These are phyloP conservation scores for Corvus moneduloides DNA, from an alignment of 2,113 vertebrate genomes.

Conservation along the genomic window DNA sequence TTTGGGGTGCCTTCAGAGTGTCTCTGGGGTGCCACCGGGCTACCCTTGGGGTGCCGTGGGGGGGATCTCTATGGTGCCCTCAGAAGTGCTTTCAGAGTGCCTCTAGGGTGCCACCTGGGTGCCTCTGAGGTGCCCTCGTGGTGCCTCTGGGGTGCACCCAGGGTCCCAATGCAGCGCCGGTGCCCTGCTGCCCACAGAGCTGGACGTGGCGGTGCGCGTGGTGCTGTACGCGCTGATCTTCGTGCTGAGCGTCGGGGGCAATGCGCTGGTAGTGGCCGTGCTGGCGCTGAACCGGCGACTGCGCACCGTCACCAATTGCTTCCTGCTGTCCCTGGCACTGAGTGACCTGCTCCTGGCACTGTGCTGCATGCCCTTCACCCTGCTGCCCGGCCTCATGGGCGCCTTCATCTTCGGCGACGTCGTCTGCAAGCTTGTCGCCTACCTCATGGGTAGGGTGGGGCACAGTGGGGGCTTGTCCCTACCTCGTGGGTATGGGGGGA, in stretches of 20 bases:
- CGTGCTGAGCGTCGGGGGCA: slow-evolving; percentile 88
- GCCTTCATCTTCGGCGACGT: slow-evolving; percentile 92
- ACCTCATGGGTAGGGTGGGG: slow-evolving; percentile 88
- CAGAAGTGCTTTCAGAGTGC: not conserved
- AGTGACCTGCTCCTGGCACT: slow-evolving; percentile 93
- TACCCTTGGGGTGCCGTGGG: not conserved
- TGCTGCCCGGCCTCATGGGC: slow-evolving; percentile 90
- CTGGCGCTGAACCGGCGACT: slow-evolving; percentile 88
- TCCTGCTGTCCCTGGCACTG: slow-evolving; percentile 91
- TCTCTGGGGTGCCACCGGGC: not conserved
- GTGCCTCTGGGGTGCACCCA: not conserved
- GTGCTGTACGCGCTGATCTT: slow-evolving; percentile 89
- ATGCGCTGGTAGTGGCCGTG: slow-evolving; percentile 88
- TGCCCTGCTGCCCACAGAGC: slow-evolving; percentile 63
- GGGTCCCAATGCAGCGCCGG: not conserved
- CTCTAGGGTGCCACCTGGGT: not conserved
- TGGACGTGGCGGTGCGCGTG: slow-evolving; percentile 81
- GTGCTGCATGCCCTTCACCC: slow-evolving; percentile 95
- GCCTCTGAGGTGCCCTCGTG: accelerated
- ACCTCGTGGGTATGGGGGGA: too few species aligned
- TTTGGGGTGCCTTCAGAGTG: not conserved
- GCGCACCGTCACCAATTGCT: slow-evolving; percentile 93
- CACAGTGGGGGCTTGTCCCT: not conserved
- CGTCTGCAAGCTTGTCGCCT: slow-evolving; percentile 90
- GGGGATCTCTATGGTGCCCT: not conserved